Conservation (phyloP, 2,797 vertebrate species). For the Nasua narica region DNA sequence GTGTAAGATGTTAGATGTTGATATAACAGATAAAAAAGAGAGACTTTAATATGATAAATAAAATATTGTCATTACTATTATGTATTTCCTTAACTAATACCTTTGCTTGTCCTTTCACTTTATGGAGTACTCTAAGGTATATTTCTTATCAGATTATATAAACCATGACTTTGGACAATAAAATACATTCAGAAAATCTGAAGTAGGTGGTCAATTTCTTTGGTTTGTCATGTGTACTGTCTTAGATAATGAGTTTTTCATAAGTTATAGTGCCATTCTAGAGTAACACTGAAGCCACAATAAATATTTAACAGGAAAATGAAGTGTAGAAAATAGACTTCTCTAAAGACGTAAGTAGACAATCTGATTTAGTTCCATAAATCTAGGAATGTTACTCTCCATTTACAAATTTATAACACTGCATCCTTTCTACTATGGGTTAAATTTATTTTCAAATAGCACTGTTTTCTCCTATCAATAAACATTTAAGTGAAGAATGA, state of each 20-base stretch:
- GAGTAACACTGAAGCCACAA: neutral
- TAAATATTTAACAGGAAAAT: constrained; percentile 13
- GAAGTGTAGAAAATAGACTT: neutral
- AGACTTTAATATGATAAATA: neutral
- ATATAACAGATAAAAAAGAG: neutral
- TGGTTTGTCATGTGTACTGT: neutral
- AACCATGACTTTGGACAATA: neutral
- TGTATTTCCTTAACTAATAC: neutral
- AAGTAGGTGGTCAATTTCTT: neutral
- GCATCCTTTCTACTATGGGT: neutral
- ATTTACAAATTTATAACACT: neutral
- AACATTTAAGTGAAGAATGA: neutral
- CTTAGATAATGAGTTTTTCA: constrained; percentile 6
- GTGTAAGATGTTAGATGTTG: neutral
- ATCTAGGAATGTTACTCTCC: neutral
- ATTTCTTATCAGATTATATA: neutral
- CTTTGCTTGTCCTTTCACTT: neutral
- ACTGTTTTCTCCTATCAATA: neutral
- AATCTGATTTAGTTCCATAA: neutral
- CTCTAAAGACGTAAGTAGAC: neutral
- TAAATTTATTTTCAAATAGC: neutral
- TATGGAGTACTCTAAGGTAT: neutral
- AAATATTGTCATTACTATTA: neutral
- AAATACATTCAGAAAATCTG: neutral
- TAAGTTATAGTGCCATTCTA: neutral